Base-by-base conservation (phyloP, 2,888 invertebrate genomes). In the Polydesmus complanatus region DNA sequence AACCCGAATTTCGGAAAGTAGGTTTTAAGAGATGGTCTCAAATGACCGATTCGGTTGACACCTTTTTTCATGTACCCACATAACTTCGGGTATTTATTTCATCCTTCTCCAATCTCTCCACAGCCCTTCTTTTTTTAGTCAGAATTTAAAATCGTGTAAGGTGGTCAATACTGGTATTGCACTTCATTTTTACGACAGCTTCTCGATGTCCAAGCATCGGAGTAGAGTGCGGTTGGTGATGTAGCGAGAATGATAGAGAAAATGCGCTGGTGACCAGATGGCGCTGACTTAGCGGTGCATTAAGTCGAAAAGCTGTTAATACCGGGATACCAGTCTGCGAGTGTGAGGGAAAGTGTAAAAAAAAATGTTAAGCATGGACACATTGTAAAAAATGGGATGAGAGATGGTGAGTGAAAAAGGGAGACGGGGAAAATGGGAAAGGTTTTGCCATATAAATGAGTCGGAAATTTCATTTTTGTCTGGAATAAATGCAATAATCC, bases 291-390 rank as follows among this genome's bases (percentile, higher is more conserved):
- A 19, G n/a, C 21, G 51, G 51, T 51, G 51, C 51, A 51, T 51
- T 51, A 51, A n/a, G 51, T 51, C 22, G 51, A 51, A 51, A 51
- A 51, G 51, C 51, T 51, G 22, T 51, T 51, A 51, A 51, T 51
- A 19, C 51, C 19, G 22, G 22, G 51, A 19, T n/a, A 3, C 8
- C 19, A n/a, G 5, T 51, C 19, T 51, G 51, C 3, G 48, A 14
- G 11, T 47, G 48, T 47, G 51, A 19, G 51, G n/a, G 51, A 19
- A n/a, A 51, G 51, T 21, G 51, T 14, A 5, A n/a, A 22, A n/a
- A 22, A 51, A 14, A 14, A 14, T 14, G 8, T 37, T 14, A 37
- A 37, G 14, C 8, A 37, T 37, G 37, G 14, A 37, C 14, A 37
- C 14, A n/a, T 14, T 37, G 14, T 37, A 37, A 37, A 37, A 37